A percentile compares a stretch with the other conserved stretches of the same genome.
phyloP scores from a whole-genome alignment of 2,113 vertebrate species.

The Plecturocebus donacophilus region DNA sequence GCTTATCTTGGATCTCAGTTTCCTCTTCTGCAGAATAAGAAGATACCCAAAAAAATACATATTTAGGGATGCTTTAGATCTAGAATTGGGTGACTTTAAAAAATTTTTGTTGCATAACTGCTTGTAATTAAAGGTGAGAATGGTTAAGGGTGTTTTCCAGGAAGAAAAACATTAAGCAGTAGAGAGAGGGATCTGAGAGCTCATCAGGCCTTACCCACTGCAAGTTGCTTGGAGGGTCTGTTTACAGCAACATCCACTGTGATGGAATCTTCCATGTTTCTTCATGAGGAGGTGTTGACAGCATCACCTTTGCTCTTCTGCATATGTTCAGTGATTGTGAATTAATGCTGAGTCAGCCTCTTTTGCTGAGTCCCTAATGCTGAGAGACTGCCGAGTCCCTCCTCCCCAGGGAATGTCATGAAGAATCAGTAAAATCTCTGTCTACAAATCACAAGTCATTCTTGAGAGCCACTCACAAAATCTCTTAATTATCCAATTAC shows the following conservation, averaged over 20 bases:
- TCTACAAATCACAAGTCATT: not conserved
- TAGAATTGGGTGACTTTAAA: not conserved
- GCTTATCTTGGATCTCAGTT: not conserved
- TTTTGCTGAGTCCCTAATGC: not conserved
- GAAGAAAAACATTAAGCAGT: not conserved
- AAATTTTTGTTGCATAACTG: not conserved
- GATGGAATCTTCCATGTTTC: conserved; percentile 21
- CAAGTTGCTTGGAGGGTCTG: not conserved
- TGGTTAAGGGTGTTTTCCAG: not conserved
- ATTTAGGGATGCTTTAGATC: not conserved
- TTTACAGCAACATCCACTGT: conserved; percentile 17
- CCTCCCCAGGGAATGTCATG: not conserved
- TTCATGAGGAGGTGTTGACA: not conserved
- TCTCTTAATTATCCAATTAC: not conserved
- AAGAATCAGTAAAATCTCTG: not conserved
- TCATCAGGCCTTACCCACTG: not conserved
- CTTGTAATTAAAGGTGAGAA: not conserved
- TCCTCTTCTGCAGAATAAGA: not conserved
- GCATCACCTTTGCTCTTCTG: not conserved
- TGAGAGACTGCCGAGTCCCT: not conserved
- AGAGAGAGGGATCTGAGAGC: not conserved
- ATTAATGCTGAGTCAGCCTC: not conserved
- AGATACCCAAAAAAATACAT: not conserved
- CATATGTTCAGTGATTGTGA: not conserved
- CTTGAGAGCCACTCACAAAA: not conserved